A percentile compares a stretch with the other conserved stretches of the same genome.
Conservation (phyloP, 2,888 invertebrate genomes). For the Hyposoter dolosus region DNA sequence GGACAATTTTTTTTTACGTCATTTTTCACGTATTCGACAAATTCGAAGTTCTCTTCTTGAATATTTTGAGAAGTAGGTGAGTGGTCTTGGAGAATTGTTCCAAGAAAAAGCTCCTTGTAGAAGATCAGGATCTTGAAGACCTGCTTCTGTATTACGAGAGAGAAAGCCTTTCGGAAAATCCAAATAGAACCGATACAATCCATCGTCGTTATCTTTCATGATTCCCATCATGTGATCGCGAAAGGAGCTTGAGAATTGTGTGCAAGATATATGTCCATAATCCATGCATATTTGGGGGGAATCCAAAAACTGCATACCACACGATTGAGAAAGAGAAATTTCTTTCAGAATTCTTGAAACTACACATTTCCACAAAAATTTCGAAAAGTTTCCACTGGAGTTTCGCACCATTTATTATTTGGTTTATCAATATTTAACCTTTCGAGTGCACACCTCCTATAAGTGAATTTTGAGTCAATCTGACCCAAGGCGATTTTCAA, state of each 20-base stretch:
- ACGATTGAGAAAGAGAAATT: background rate
- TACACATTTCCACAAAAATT: background rate
- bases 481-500: no score
- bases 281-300: background rate
- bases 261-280: background rate
- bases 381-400: background rate
- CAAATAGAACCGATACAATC: background rate
- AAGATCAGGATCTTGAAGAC: no score
- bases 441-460: no score
- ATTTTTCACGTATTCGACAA: no score
- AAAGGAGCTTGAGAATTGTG: background rate
- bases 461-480: no score
- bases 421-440: background rate
- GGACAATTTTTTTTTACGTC: no score
- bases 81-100: no score
- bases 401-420: slow-evolving; percentile 1
- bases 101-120: no score
- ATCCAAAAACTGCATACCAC: background rate
- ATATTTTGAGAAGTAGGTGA: no score
- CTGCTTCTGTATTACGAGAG: no score
- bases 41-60: no score
- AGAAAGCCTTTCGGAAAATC: no score
- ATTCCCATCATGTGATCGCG: background rate
- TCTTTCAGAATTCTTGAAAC: background rate
- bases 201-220: background rate